Conservation (phyloP, 2,797 vertebrate genomes). For the Coregonus ussuriensis region DNA sequence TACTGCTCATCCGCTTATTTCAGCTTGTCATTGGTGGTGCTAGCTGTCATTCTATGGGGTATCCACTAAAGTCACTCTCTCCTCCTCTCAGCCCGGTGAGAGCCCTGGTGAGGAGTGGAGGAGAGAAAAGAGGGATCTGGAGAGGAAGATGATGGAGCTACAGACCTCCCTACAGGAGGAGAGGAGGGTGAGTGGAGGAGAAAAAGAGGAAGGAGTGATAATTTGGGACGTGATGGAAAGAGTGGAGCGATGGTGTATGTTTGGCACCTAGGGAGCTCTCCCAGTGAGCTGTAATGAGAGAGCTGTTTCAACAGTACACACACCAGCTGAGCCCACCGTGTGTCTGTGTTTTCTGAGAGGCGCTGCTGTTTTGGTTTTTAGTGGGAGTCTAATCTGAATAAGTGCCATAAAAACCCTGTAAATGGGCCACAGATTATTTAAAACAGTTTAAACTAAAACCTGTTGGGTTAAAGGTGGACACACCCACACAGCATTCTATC, state of each 20-base stretch:
- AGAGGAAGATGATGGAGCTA: constrained; percentile 76
- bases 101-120: constrained; percentile 57
- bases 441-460: constrained; percentile 52
- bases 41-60: neutral
- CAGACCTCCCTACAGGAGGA: constrained; percentile 77
- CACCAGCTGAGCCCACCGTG: constrained; percentile 8
- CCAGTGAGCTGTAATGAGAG: constrained; percentile 43
- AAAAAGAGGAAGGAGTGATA: neutral
- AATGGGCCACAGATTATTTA: constrained; percentile 50
- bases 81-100: constrained; percentile 51
- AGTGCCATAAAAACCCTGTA: constrained; percentile 37
- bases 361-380: neutral
- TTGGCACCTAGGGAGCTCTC: constrained; percentile 12
- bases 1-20: neutral
- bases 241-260: constrained; percentile 3
- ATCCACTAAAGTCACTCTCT: neutral
- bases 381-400: constrained; percentile 1
- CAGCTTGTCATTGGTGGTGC: neutral
- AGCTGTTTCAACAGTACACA: constrained; percentile 24
- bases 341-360: neutral
- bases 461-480: constrained; percentile 52
- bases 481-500: constrained; percentile 36
- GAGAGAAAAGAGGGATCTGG: constrained; percentile 74
- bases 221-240: constrained; percentile 10
- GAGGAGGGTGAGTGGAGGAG: constrained; percentile 71